Percentiles rank a stretch among this genome's conserved stretches.
Evolutionary conservation across 2,797 vertebrate genomes (phyloP).

Genomic region (Liasis olivaceus): DNA sequence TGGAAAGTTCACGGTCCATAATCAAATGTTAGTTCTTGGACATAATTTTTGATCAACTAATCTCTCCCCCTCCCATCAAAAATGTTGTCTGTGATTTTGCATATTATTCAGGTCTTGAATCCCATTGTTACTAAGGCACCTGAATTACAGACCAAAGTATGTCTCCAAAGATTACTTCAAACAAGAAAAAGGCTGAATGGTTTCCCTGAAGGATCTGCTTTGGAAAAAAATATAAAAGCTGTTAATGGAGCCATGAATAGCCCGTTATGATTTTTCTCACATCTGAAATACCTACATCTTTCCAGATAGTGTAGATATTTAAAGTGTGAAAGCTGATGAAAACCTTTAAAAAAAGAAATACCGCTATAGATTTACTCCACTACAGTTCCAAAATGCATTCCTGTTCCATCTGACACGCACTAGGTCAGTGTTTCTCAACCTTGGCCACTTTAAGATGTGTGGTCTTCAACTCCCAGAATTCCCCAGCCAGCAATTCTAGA

Average conservation of each 20-base stretch:
- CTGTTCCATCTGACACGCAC: constrained; percentile 66
- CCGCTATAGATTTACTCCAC: constrained; percentile 66
- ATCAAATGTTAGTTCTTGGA: neutral
- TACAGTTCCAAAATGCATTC: constrained; percentile 54
- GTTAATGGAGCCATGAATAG: neutral
- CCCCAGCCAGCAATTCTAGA: too few relatives aligned
- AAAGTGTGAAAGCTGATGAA: neutral
- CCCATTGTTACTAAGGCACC: neutral
- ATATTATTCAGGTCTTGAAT: neutral
- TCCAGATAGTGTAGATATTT: neutral
- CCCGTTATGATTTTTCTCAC: neutral
- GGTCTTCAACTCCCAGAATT: too few relatives aligned
- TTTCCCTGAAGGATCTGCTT: neutral
- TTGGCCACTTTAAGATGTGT: too few relatives aligned
- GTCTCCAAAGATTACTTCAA: neutral
- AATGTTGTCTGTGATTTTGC: neutral
- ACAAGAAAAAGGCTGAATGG: neutral
- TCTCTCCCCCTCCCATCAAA: neutral
- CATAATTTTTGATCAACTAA: neutral
- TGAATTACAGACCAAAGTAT: neutral
- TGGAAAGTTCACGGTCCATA: neutral
- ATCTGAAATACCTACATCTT: neutral
- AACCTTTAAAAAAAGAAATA: constrained; percentile 9
- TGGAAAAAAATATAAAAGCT: neutral
- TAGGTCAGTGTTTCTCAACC: neutral